These are phyloP conservation scores for Selene dorsalis DNA, from an alignment of 2,797 vertebrate genomes.

Conservation along the genomic window DNA sequence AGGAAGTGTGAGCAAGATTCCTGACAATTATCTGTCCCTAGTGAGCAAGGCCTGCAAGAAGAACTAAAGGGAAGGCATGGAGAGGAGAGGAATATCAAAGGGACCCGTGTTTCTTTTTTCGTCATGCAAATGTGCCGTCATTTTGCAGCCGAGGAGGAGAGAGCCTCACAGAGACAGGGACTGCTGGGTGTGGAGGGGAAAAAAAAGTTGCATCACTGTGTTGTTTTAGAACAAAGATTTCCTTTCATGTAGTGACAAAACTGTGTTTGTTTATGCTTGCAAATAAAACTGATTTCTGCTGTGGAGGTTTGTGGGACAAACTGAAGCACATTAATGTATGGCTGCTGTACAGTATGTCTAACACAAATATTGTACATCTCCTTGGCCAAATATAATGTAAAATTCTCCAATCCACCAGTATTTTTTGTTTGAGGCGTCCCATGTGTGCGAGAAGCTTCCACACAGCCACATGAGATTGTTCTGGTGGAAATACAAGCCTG, in stretches of 20 bases:
- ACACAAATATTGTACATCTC: conserved; percentile 8
- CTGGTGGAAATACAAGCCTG: not conserved
- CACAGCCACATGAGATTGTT: fast-evolving
- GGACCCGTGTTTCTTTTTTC: conserved; percentile 52
- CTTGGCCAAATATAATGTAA: not conserved
- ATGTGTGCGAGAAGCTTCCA: not conserved
- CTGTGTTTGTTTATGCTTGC: conserved; percentile 56
- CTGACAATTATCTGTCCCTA: conserved; percentile 74
- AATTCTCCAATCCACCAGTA: not conserved
- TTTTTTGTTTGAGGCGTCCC: not conserved
- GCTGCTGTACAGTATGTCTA: conserved; percentile 18
- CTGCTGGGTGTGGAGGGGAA: not conserved
- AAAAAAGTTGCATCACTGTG: conserved; percentile 40
- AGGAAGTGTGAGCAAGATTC: conserved; percentile 66
- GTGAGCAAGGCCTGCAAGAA: conserved; percentile 56
- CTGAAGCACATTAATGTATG: not conserved
- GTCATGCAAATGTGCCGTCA: conserved; percentile 66
- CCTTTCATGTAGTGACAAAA: conserved; percentile 54
- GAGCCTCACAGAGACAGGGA: conserved; percentile 20
- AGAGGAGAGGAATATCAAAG: conserved; percentile 72
- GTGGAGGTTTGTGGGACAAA: conserved; percentile 37
- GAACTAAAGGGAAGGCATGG: conserved; percentile 50
- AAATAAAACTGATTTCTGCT: conserved; percentile 33
- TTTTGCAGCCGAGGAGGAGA: conserved; percentile 47
- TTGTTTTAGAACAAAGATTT: conserved; percentile 56